These are phyloP conservation scores for Parascotia fuliginaria DNA, from an alignment of 2,888 invertebrate species.

Conservation along the genomic window DNA sequence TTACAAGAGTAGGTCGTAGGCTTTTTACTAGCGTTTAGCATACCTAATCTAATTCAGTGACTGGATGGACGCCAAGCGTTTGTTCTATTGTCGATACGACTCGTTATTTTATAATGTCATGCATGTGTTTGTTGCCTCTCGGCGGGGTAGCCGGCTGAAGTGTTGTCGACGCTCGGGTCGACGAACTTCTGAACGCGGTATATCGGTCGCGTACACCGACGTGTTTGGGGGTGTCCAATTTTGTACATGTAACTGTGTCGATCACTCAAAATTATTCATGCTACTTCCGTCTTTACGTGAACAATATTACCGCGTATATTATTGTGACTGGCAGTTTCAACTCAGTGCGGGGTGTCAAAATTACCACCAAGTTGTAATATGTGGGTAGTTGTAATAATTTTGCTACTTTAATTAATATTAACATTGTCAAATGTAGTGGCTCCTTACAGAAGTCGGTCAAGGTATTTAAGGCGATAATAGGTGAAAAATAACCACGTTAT, in stretches of 20 bases:
- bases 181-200: conserved; percentile 65
- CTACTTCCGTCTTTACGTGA: conserved; percentile 38
- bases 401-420: conserved; percentile 38
- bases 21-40: conserved; percentile 57
- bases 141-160: conserved; percentile 49
- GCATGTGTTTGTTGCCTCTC: conserved; percentile 54
- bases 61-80: conserved; percentile 80
- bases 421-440: conserved; percentile 45
- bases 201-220: conserved; percentile 61
- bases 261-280: conserved; percentile 51
- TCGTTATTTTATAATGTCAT: conserved; percentile 71
- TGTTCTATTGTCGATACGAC: conserved; percentile 75
- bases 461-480: conserved; percentile 58
- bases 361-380: conserved; percentile 32
- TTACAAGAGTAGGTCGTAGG: conserved; percentile 29
- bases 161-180: conserved; percentile 59
- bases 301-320: conserved; percentile 38
- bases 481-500: conserved; percentile 60
- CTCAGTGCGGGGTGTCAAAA: conserved; percentile 27
- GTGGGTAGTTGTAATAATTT: conserved; percentile 54
- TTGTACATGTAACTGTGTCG: conserved; percentile 53
- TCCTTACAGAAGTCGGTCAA: conserved; percentile 63
- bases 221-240: conserved; percentile 61
- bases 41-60: conserved; percentile 73
- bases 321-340: conserved; percentile 23